These are phyloP conservation scores for Neelides folsomi DNA, from an alignment of 2,888 invertebrate genomes.

Conservation along the genomic window DNA sequence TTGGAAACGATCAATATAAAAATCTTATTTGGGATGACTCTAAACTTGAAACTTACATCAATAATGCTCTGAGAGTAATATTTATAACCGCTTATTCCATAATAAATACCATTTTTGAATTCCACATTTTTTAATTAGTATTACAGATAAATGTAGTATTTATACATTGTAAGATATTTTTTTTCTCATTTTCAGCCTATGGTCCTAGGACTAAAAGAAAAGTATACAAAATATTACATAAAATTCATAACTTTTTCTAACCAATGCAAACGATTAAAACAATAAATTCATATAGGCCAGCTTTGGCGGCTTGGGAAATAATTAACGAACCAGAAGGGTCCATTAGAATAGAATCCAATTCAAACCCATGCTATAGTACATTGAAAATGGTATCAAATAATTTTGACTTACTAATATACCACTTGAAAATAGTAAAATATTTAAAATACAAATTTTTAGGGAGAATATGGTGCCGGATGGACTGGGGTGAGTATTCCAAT, in stretches of 20 bases:
- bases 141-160: no score
- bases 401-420: no score
- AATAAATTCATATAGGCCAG: not conserved
- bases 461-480: conserved; percentile 33
- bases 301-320: not conserved
- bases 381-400: no score
- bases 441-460: conserved; percentile 29
- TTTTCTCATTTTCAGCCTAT: not conserved
- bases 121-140: no score
- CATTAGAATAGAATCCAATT: no score
- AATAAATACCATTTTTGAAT: no score
- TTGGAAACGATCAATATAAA: conserved; percentile 29
- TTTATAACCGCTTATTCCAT: not conserved
- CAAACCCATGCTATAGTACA: no score
- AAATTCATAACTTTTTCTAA: no score
- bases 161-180: no score
- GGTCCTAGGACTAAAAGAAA: not conserved
- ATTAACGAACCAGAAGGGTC: not conserved
- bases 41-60: conserved; percentile 33
- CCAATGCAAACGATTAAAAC: not conserved
- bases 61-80: conserved; percentile 32
- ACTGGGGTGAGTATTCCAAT: conserved; percentile 25
- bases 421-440: no score
- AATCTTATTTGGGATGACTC: conserved; percentile 33
- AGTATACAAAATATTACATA: not conserved